Evolutionary conservation across 2,888 invertebrate species (phyloP).

Genomic region (Brenthis hecate): DNA sequence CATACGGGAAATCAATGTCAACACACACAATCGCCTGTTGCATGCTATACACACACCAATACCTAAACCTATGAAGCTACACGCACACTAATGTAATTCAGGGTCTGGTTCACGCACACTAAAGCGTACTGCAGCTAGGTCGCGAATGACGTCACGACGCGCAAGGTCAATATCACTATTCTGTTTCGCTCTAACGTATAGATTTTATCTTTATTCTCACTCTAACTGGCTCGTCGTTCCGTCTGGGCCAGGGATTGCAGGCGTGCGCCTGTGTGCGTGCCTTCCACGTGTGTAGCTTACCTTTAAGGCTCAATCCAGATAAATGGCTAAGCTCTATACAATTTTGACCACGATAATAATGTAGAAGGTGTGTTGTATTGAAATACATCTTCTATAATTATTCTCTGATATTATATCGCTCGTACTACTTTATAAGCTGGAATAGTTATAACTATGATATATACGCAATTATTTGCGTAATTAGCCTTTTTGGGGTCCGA

Average conservation of each 20-base stretch:
- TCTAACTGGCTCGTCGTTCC: slow-evolving; percentile 63
- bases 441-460: too few relatives aligned
- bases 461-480: too few relatives aligned
- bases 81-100: slow-evolving; percentile 56
- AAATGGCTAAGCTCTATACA: slow-evolving; percentile 14
- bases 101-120: slow-evolving; percentile 78
- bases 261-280: slow-evolving; percentile 40
- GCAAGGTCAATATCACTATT: slow-evolving; percentile 80
- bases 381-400: too few relatives aligned
- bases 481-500: too few relatives aligned
- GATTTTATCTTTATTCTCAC: slow-evolving; percentile 45
- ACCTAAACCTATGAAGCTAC: slow-evolving; percentile 28
- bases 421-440: too few relatives aligned
- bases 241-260: slow-evolving; percentile 70
- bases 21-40: slow-evolving; percentile 63
- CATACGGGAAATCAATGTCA: slow-evolving; percentile 72
- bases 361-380: too few relatives aligned
- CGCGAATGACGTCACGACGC: slow-evolving; percentile 82
- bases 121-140: slow-evolving; percentile 79
- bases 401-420: too few relatives aligned
- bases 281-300: slow-evolving; percentile 30
- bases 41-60: slow-evolving; percentile 40
- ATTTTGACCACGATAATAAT: too few relatives aligned
- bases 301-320: slow-evolving; percentile 13
- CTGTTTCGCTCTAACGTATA: slow-evolving; percentile 50